Evolutionary conservation across 2,797 vertebrate species (phyloP).

Genomic region (Masticophis lateralis): DNA sequence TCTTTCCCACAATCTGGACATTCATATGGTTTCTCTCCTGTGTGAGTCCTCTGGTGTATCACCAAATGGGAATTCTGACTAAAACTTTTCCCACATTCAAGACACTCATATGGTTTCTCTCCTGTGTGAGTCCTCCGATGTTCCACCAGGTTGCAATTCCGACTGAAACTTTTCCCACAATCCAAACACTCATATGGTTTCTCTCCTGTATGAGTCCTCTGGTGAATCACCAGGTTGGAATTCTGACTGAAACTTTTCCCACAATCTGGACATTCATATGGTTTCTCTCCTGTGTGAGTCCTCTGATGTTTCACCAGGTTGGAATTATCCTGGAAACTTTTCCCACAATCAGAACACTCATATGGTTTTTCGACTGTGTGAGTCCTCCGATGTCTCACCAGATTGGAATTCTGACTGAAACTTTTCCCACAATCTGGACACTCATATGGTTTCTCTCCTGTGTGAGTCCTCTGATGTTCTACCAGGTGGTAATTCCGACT

Average conservation of each 20-base stretch:
- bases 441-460: not conserved
- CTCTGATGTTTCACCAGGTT: not conserved
- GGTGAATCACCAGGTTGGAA: too few relatives aligned
- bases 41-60: not conserved
- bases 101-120: too few relatives aligned
- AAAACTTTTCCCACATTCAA: too few relatives aligned
- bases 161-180: too few relatives aligned
- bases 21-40: not conserved
- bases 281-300: not conserved
- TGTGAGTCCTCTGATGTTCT: not conserved
- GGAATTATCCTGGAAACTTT: not conserved
- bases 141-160: too few relatives aligned
- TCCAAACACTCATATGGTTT: too few relatives aligned
- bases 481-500: not conserved
- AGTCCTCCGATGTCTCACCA: not conserved
- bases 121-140: too few relatives aligned
- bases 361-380: not conserved
- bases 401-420: not conserved
- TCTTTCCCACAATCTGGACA: not conserved
- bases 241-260: too few relatives aligned
- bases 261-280: too few relatives aligned
- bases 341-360: not conserved
- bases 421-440: not conserved
- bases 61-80: not conserved
- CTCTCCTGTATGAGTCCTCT: too few relatives aligned